A percentile compares a stretch with the other conserved stretches of the same genome.
Evolutionary conservation across 2,888 invertebrate genomes (phyloP).

Genomic region (Corbicula japonica): DNA sequence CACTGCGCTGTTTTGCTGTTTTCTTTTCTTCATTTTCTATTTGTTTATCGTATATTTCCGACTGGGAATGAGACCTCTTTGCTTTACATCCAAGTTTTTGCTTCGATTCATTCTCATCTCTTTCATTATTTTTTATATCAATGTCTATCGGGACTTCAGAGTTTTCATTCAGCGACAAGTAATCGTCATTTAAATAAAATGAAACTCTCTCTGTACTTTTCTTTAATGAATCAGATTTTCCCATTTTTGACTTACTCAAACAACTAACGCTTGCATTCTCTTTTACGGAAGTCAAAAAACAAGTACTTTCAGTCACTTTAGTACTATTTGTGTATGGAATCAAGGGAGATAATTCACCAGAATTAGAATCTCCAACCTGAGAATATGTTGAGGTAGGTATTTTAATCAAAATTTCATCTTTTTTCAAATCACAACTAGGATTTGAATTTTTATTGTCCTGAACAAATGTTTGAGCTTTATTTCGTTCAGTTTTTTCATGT

Average conservation of each 20-base stretch:
- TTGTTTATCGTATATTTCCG: slow-evolving; percentile 28
- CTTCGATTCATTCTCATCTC: not conserved
- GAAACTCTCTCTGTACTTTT: not conserved
- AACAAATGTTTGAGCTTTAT: no score
- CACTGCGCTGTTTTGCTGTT: slow-evolving; percentile 2
- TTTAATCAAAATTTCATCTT: no score
- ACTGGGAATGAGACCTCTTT: slow-evolving; percentile 43
- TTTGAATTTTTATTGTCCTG: no score
- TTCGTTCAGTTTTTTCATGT: no score
- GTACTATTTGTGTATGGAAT: slow-evolving; percentile 37
- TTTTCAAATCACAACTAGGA: no score
- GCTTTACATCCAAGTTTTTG: slow-evolving; percentile 8
- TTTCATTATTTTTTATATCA: slow-evolving; percentile 1
- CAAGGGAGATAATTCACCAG: slow-evolving; percentile 36
- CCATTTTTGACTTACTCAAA: no score
- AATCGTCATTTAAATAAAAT: no score
- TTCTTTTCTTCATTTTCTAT: not conserved
- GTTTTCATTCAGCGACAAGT: not conserved
- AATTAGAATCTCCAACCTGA: not conserved
- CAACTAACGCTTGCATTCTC: no score
- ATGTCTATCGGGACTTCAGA: not conserved
- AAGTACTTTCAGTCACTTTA: no score
- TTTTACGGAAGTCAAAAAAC: not conserved
- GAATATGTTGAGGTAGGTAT: slow-evolving; percentile 15
- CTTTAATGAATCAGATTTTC: not conserved